A percentile compares a stretch with the other conserved stretches of the same genome.
Conservation (phyloP, 92 coral and sea anemone genomes). For the Isaurus tuberculatus region DNA sequence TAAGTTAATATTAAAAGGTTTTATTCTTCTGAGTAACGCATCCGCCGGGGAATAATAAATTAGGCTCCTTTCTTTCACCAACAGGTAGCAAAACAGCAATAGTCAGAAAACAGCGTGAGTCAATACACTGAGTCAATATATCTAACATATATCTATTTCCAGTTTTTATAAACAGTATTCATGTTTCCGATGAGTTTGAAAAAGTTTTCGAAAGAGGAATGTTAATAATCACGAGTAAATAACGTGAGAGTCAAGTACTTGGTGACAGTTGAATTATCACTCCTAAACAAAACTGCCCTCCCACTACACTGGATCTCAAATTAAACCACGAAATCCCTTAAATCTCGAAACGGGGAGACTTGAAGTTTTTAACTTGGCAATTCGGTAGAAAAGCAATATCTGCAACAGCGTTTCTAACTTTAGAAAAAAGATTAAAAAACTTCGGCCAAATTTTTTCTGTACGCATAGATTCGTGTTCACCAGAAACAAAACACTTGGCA, state of each 20-base stretch:
- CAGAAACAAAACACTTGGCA: constrained; percentile 28
- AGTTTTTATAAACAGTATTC: constrained; percentile 1
- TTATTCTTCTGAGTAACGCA: constrained; percentile 21
- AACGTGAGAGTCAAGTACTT: constrained; percentile 13
- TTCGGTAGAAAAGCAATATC: constrained; percentile 34
- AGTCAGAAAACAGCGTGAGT: neutral
- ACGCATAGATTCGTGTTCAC: neutral
- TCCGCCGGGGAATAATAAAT: constrained; percentile 36
- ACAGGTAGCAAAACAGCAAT: constrained; percentile 16
- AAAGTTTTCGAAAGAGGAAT: constrained; percentile 9
- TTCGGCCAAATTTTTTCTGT: neutral
- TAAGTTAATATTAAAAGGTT: neutral
- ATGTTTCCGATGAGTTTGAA: constrained; percentile 21
- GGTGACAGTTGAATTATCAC: constrained; percentile 39
- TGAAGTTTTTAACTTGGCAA: constrained; percentile 18
- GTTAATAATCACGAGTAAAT: constrained; percentile 7
- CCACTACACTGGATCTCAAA: constrained; percentile 13
- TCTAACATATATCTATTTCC: constrained; percentile 17
- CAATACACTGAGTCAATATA: constrained; percentile 2
- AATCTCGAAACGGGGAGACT: neutral
- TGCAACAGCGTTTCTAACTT: constrained; percentile 14
- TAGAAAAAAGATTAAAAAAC: neutral
- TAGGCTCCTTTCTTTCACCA: neutral
- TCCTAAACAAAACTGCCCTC: constrained; percentile 29
- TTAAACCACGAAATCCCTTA: constrained; percentile 42